Conservation (phyloP, 35 echinoderm and acorn worm genomes). For the Apostichopus japonicus region DNA sequence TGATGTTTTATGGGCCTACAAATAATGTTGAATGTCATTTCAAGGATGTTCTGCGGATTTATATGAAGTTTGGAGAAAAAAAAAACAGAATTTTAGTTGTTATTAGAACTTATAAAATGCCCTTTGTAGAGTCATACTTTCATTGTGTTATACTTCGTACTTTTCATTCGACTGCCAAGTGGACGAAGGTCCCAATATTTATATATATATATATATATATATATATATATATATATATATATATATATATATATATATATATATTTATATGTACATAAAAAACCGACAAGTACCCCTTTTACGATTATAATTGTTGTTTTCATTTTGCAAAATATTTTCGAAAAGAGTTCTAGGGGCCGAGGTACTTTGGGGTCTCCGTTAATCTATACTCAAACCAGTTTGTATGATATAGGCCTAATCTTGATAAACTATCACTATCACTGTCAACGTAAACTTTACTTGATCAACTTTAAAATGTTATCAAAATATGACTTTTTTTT, state of each 20-base stretch:
- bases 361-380: conserved; percentile 8
- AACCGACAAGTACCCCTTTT: background rate
- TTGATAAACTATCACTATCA: conserved; percentile 50
- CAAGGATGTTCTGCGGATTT: no score
- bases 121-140: no score
- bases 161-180: no score
- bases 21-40: no score
- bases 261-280: background rate
- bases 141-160: no score
- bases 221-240: background rate
- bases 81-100: no score
- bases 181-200: no score
- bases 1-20: no score
- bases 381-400: background rate
- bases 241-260: background rate
- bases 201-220: background rate
- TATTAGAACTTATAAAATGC: no score
- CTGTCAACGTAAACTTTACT: background rate
- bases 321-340: conserved; percentile 17
- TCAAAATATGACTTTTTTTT: conserved; percentile 9
- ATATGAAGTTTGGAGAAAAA: no score
- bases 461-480: conserved; percentile 43
- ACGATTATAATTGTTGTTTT: background rate
- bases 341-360: background rate
- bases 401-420: background rate